These are phyloP conservation scores for Actenoides lindsayi DNA, from an alignment of 2,113 vertebrate genomes.

Conservation along the genomic window DNA sequence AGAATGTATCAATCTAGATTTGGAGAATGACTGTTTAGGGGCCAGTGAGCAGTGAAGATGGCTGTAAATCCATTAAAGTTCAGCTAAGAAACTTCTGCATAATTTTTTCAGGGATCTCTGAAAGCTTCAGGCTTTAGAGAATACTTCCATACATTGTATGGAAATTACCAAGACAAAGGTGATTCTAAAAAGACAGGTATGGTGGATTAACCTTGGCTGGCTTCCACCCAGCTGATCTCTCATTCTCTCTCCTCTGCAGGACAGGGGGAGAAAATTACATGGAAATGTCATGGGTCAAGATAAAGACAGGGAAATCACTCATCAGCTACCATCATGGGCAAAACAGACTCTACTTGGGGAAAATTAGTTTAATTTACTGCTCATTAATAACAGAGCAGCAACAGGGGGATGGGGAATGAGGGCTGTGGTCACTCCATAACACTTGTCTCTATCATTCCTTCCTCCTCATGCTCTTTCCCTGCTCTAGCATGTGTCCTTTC, in stretches of 20 bases:
- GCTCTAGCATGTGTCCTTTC: background rate
- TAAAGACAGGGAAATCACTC: background rate
- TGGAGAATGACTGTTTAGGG: background rate
- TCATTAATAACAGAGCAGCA: background rate
- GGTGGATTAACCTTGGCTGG: background rate
- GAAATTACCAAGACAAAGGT: background rate
- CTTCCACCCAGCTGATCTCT: background rate
- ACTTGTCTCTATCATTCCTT: background rate
- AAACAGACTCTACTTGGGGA: background rate
- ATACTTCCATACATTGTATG: background rate
- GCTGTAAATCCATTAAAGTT: background rate
- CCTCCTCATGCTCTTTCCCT: background rate
- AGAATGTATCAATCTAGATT: background rate
- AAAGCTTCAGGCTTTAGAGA: background rate
- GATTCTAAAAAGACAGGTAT: background rate
- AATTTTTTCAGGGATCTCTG: background rate
- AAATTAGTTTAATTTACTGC: background rate
- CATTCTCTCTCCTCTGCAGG: background rate
- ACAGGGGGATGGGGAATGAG: fast-evolving
- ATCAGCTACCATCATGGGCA: fast-evolving
- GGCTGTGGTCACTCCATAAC: background rate
- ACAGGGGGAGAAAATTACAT: background rate
- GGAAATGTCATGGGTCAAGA: background rate
- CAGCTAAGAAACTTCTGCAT: background rate
- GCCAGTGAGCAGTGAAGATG: background rate